Evolutionary conservation across 2,797 vertebrate genomes (phyloP), one percentile per base, ranked within the genome.

Genomic region (Discoglossus pictus): DNA sequence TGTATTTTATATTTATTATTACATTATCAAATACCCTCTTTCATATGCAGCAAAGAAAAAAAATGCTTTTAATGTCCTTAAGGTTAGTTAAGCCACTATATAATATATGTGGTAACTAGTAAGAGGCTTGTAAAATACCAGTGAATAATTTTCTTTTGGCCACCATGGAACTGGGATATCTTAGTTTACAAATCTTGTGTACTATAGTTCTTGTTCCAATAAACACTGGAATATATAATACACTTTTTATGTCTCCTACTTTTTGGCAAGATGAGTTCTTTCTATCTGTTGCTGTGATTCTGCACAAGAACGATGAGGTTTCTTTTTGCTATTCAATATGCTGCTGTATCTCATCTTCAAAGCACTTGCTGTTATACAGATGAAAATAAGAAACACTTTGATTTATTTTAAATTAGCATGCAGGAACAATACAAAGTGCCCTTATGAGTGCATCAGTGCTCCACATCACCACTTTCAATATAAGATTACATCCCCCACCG

Each of bases 361-460:
- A 70, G 59, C 51, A 51, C 52, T 70, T 58, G 51, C 43, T 63
- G 59, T 53, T 63, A 42, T 56, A 70, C 60, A 70, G 31, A 70
- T 62, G 43, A 70, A 68, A 61, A 68, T 61, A 62, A 63, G 43
- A 47, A 70, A 70, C 60, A 58, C 68, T 70, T 63, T 70, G 66
- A 63, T 70, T 63, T 63, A 50, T 70, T 70, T 61, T 63, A 70
- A 63, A 63, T 70, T 70, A 70, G 60, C 44, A 63, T 63, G 60
- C 60, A 63, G 68, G 51, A 55, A 63, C 68, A 70, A 70, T 70
- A 63, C 59, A 56, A 70, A 63, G 67, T 70, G 67, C 59, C 68
- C 60, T 63, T 56, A 70, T 70, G 60, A 70, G 68, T 63, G 68
- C 68, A 70, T 70, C 68, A 56, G 59, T 70, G 59, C 68, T 56